Conservation (phyloP, 1,140 invertebrate genomes). For the Paraescarpia echinospica region DNA sequence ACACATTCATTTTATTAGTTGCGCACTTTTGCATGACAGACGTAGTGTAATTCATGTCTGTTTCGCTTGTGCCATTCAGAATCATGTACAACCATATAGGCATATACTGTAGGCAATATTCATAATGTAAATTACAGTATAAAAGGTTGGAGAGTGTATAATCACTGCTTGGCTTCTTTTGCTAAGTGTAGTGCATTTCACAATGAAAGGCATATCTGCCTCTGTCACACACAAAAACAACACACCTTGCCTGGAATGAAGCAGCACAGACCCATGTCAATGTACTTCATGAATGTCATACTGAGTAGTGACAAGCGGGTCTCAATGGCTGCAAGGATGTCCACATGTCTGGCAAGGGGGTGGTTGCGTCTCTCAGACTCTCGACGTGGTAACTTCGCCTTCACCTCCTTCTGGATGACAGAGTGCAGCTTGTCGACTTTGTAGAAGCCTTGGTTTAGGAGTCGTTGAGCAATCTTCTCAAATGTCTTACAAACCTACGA, state of each 20-base stretch:
- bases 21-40: too few relatives aligned
- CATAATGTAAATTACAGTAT: too few relatives aligned
- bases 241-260: constrained; percentile 87
- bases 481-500: constrained; percentile 78
- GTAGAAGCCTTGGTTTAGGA: constrained; percentile 80
- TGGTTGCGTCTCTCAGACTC: constrained; percentile 87
- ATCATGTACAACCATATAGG: too few relatives aligned
- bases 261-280: constrained; percentile 79
- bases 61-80: too few relatives aligned
- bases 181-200: not conserved
- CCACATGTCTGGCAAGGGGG: constrained; percentile 79
- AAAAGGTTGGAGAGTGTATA: too few relatives aligned
- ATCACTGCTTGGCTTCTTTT: not conserved
- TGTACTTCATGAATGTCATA: constrained; percentile 89
- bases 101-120: too few relatives aligned
- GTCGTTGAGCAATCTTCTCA: constrained; percentile 71
- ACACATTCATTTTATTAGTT: too few relatives aligned
- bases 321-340: constrained; percentile 86
- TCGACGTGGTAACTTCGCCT: constrained; percentile 78
- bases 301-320: constrained; percentile 86
- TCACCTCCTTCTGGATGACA: constrained; percentile 67
- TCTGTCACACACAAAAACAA: not conserved
- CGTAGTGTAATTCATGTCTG: too few relatives aligned
- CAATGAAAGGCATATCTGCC: not conserved
- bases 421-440: constrained; percentile 77